Conservation (phyloP, 2,113 vertebrate genomes). For the Salminus brasiliensis region DNA sequence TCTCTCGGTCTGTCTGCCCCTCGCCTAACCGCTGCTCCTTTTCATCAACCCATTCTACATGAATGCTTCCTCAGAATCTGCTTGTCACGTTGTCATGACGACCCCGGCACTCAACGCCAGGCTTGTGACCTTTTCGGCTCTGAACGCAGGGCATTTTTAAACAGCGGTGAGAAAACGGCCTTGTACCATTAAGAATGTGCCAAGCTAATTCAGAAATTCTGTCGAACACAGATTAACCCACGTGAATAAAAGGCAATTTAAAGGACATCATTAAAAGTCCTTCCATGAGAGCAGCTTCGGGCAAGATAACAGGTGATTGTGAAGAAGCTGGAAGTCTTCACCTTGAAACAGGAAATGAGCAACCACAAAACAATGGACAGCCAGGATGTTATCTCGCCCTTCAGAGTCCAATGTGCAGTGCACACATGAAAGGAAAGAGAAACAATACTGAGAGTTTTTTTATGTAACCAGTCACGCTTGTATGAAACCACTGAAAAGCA, state of each 20-base stretch:
- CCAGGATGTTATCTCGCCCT: not conserved
- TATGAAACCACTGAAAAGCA: not conserved
- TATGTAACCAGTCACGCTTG: not conserved
- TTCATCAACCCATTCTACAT: constrained; percentile 58
- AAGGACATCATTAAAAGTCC: not conserved
- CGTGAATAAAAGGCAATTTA: constrained; percentile 21
- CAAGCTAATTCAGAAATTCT: constrained; percentile 23
- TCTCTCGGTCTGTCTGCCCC: too few species aligned
- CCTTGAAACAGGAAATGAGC: constrained; percentile 38
- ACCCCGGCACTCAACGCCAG: constrained; percentile 54
- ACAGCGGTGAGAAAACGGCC: not conserved
- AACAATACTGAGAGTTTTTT: not conserved
- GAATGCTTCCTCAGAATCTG: constrained; percentile 50
- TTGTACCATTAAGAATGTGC: constrained; percentile 39
- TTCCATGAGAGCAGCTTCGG: constrained; percentile 13
- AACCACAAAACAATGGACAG: constrained; percentile 17
- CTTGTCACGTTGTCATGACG: constrained; percentile 53
- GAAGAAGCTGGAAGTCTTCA: constrained; percentile 28
- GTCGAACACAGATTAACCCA: not conserved
- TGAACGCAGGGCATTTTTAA: not conserved
- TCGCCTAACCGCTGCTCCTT: constrained; percentile 49
- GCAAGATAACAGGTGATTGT: constrained; percentile 23
- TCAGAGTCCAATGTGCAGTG: not conserved
- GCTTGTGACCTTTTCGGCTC: constrained; percentile 52
- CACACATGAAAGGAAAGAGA: constrained; percentile 1